Conservation (phyloP, 2,797 vertebrate genomes). For the Gallinago stenura region DNA sequence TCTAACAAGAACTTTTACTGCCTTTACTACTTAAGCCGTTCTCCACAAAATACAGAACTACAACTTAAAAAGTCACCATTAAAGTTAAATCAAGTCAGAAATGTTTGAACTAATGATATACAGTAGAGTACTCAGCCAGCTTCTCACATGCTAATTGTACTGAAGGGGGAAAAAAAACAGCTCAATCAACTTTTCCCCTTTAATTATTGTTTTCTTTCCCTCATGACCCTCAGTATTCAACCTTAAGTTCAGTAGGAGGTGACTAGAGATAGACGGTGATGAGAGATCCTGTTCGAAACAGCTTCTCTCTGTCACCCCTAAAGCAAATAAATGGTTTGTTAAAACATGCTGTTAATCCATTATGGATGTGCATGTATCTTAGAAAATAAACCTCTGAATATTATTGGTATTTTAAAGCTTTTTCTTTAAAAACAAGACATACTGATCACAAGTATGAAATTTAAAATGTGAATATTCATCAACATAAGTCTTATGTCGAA, state of each 20-base stretch:
- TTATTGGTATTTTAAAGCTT: conserved; percentile 36
- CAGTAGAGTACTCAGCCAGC: conserved; percentile 39
- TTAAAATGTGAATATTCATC: background rate
- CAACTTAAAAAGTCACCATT: conserved; percentile 64
- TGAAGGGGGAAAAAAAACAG: conserved; percentile 39
- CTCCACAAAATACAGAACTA: conserved; percentile 40
- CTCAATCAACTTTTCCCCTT: conserved; percentile 80
- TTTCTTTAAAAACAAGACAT: background rate
- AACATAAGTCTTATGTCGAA: background rate
- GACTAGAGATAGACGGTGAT: conserved; percentile 78
- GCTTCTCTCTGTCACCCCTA: conserved; percentile 70
- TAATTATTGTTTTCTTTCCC: conserved; percentile 86
- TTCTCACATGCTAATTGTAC: conserved; percentile 69
- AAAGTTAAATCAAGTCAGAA: conserved; percentile 70
- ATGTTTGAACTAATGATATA: conserved; percentile 66
- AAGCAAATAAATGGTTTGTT: conserved; percentile 66
- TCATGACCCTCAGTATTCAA: conserved; percentile 79
- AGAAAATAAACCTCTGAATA: conserved; percentile 61
- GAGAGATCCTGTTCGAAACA: conserved; percentile 82
- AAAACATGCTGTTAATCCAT: conserved; percentile 72
- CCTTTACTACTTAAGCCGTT: conserved; percentile 39
- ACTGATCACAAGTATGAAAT: background rate
- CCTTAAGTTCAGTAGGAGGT: conserved; percentile 83
- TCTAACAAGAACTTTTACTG: conserved; percentile 38
- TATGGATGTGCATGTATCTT: conserved; percentile 58